Evolutionary conservation across 1,140 invertebrate species (phyloP).

Genomic region (Trissolcus basalis): DNA sequence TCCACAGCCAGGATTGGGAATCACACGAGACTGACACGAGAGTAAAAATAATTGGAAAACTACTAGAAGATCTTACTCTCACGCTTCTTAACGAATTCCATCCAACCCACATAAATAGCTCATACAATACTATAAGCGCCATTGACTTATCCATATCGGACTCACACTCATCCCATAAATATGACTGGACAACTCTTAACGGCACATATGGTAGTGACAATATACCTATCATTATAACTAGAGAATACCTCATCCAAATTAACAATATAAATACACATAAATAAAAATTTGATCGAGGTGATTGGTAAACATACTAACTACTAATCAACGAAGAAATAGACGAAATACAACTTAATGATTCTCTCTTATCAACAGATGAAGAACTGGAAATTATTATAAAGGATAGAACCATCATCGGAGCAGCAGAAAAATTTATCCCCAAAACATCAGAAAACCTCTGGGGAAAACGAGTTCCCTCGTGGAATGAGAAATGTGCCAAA

Average conservation of each 20-base stretch:
- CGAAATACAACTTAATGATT: too few relatives aligned
- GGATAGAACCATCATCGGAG: too few relatives aligned
- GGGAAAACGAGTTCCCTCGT: constrained; percentile 62
- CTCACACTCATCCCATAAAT: constrained; percentile 44
- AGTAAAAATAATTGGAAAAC: constrained; percentile 59
- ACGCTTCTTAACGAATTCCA: constrained; percentile 47
- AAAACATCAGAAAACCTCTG: constrained; percentile 9
- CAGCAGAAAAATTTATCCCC: too few relatives aligned
- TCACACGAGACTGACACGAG: constrained; percentile 57
- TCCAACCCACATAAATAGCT: constrained; percentile 11
- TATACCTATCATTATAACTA: constrained; percentile 56
- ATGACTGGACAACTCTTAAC: constrained; percentile 58
- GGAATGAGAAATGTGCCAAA: constrained; percentile 61
- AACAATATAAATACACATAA: too few relatives aligned
- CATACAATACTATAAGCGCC: constrained; percentile 7
- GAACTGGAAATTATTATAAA: too few relatives aligned
- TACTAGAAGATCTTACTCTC: not conserved
- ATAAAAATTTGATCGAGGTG: too few relatives aligned
- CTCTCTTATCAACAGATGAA: too few relatives aligned
- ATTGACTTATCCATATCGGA: constrained; percentile 29
- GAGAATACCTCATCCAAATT: too few relatives aligned
- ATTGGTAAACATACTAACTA: too few relatives aligned
- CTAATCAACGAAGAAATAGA: too few relatives aligned
- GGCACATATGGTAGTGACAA: constrained; percentile 63
- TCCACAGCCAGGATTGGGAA: constrained; percentile 62